Evolutionary conservation across 1,140 invertebrate species (phyloP), one percentile per base, ranked within the genome.

Genomic region (Aleiodes sp.): DNA sequence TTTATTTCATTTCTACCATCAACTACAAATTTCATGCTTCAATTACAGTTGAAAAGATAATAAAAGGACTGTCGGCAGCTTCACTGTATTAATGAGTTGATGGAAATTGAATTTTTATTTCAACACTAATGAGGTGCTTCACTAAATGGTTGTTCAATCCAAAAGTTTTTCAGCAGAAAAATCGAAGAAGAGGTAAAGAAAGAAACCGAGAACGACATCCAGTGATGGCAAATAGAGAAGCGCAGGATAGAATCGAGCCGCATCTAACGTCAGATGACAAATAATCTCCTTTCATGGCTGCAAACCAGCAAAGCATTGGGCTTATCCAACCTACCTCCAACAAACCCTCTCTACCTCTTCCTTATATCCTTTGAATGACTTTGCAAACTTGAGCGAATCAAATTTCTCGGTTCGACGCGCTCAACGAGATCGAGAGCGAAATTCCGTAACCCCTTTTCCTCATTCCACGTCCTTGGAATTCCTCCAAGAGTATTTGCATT

Each of bases 381-480:
- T 37, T 6, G 60, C 60, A 63, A 41, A 63, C 60, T 35, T 39
- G 14, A n/a, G 60, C 60, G 35, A 63, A 39, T 63, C 31, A 63
- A 63, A 63, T 63, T 63, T 63, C 35, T 63, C 35, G 35, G 21
- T 26, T 41, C 31, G 60, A 63, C 46, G 46, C 19, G 19, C 21
- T 52, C 46, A 52, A 52, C 46, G 21, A 52, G 46, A 52, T 52
- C 46, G 46, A 52, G 46, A 52, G 46, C 46, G 46, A 52, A 63
- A 63, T 63, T 63, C 60, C 60, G 35, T 37, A 63, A 39, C 35
- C 35, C 19, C 35, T 63, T 39, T 16, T 16, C 35, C 37, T 33
- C 14, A 19, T 39, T 33, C 35, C 16, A 12, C 14, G 21, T 63
- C 35, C 19, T 24, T 39, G 31, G 60, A 52, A 52, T 52, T 52